phyloP scores from a whole-genome alignment of 2,888 invertebrate species.

The Encarsia formosa region DNA sequence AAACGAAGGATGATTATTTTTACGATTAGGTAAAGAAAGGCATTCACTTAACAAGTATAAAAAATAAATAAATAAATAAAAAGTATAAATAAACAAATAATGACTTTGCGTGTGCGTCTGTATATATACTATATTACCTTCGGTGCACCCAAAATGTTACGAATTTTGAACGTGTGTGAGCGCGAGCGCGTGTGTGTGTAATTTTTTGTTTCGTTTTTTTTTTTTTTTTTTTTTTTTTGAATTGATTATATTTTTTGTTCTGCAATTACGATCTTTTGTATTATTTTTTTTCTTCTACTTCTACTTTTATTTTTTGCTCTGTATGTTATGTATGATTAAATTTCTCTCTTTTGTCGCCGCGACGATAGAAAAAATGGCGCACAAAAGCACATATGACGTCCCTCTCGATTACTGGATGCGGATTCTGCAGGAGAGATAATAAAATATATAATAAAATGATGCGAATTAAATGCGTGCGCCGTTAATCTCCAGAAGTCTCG shows the following conservation, averaged over 20 bases:
- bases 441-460: too few species aligned
- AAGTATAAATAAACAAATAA: too few species aligned
- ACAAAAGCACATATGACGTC: constrained; percentile 22
- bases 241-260: not conserved
- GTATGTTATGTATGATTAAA: constrained; percentile 1
- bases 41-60: too few species aligned
- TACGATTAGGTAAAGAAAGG: too few species aligned
- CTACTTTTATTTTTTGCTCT: not conserved
- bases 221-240: not conserved
- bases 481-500: constrained; percentile 42
- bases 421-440: constrained; percentile 27
- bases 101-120: too few species aligned
- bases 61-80: too few species aligned
- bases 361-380: constrained; percentile 8
- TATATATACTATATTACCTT: too few species aligned
- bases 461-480: constrained; percentile 39
- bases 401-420: constrained; percentile 31
- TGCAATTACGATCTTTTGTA: not conserved
- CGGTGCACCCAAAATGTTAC: too few species aligned
- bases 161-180: too few species aligned
- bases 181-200: constrained; percentile 7
- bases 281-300: not conserved
- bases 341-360: not conserved
- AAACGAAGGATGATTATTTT: too few species aligned
- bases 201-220: not conserved